Evolutionary conservation across 2,888 invertebrate species (phyloP).

Genomic region (Cancer borealis): DNA sequence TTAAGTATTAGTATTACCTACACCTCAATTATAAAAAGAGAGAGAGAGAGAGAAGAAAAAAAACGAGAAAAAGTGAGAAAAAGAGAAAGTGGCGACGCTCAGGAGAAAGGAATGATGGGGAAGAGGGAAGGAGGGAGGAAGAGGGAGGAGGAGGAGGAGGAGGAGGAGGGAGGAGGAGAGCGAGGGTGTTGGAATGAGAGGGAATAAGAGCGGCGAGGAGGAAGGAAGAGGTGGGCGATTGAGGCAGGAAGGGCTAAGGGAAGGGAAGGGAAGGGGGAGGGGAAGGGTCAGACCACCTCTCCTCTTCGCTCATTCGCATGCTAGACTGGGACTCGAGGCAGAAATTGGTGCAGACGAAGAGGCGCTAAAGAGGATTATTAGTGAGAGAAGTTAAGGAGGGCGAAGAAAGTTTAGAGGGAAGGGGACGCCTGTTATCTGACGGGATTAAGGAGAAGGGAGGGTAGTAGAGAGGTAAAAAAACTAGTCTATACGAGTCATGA

Average conservation of each 20-base stretch:
- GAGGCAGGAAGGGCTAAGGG: neutral
- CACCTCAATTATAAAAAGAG: too few species aligned
- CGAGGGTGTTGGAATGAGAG: neutral
- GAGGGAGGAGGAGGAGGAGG: constrained; percentile 5
- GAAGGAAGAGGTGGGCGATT: neutral
- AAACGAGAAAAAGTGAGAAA: neutral
- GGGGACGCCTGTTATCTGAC: neutral
- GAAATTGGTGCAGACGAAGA: constrained; percentile 30
- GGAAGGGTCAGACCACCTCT: neutral
- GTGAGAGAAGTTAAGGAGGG: constrained; percentile 23
- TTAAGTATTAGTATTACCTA: neutral
- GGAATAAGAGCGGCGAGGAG: neutral
- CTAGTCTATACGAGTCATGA: neutral
- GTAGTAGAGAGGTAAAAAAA: neutral
- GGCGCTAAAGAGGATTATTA: constrained; percentile 49
- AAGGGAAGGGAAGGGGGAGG: neutral
- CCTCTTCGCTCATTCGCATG: constrained; percentile 4
- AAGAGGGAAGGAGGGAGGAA: neutral
- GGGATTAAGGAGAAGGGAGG: neutral
- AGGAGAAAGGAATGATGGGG: neutral
- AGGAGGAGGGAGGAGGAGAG: constrained; percentile 16
- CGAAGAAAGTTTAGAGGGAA: constrained; percentile 2
- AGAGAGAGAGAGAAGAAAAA: too few species aligned
- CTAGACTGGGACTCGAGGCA: neutral
- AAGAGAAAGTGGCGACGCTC: neutral